These are phyloP conservation scores for Turritopsis dohrnii DNA, from an alignment of 30 jellyfish, hydroid and myxozoan species.

Conservation along the genomic window DNA sequence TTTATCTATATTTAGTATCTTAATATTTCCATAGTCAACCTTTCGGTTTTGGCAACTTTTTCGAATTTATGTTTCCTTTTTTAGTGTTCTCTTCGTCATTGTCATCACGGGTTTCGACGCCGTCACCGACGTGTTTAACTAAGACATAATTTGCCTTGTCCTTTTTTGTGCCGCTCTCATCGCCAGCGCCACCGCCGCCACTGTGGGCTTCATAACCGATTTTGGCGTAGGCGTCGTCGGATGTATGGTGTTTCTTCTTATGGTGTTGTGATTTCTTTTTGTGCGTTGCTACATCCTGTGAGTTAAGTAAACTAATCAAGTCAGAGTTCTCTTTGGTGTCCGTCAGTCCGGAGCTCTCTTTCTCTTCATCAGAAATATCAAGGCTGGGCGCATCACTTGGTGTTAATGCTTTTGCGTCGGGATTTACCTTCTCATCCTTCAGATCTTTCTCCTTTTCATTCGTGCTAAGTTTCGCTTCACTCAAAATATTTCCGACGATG, in stretches of 20 bases:
- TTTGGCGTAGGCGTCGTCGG: slow-evolving; percentile 30
- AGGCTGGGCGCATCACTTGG: slow-evolving; percentile 13
- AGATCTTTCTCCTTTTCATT: not conserved
- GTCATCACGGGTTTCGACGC: not conserved
- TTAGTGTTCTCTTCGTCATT: not conserved
- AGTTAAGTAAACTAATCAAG: slow-evolving; percentile 10
- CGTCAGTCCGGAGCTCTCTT: not conserved
- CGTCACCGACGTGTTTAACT: not conserved
- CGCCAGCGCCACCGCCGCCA: slow-evolving; percentile 2
- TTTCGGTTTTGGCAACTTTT: not conserved
- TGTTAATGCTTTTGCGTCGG: not conserved
- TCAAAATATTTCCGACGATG: not conserved
- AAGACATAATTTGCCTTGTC: not conserved
- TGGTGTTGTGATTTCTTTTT: slow-evolving; percentile 8
- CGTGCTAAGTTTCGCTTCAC: not conserved
- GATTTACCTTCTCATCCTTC: not conserved
- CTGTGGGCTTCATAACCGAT: slow-evolving; percentile 20
- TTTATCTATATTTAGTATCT: no score
- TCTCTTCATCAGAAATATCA: not conserved
- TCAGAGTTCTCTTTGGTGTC: not conserved
- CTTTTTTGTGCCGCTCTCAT: not conserved
- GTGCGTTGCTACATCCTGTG: not conserved
- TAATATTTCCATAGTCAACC: not conserved
- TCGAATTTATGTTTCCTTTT: not conserved
- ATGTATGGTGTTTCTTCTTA: not conserved